Conservation (phyloP, 2,888 invertebrate species). For the Spilosoma lubricipeda region DNA sequence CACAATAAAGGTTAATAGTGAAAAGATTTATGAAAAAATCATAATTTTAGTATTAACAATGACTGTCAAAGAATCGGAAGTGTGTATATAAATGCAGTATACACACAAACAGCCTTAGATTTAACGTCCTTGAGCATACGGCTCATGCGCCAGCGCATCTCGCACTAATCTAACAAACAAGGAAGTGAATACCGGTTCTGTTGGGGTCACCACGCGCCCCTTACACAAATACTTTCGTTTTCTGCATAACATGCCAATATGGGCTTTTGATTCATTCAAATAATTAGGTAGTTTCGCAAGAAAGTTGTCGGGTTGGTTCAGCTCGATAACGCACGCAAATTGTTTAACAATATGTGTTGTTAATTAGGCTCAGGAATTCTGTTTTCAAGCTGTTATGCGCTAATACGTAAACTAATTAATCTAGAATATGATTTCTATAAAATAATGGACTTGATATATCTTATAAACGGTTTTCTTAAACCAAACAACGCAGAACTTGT, state of each 20-base stretch:
- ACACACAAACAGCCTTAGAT: neutral
- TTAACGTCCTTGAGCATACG: neutral
- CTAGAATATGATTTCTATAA: neutral
- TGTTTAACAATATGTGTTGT: neutral
- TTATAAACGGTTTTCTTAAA: neutral
- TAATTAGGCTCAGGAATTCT: slow-evolving; percentile 1
- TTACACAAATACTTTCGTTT: slow-evolving; percentile 21
- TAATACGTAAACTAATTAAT: neutral
- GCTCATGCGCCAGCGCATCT: neutral
- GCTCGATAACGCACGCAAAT: slow-evolving; percentile 9
- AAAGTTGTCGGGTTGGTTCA: slow-evolving; percentile 15
- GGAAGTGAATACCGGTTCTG: slow-evolving; percentile 21
- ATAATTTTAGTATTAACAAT: neutral
- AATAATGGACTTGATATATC: neutral
- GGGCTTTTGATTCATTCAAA: slow-evolving; percentile 10
- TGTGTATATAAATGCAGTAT: neutral
- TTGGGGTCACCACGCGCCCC: slow-evolving; percentile 14
- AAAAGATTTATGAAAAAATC: too few species aligned
- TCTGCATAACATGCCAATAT: slow-evolving; percentile 9
- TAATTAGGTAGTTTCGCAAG: slow-evolving; percentile 16
- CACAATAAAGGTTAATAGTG: neutral
- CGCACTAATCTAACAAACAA: neutral
- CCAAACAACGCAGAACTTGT: neutral
- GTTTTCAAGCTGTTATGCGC: neutral
- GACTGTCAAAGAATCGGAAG: neutral